These are phyloP conservation scores for Drosophila orena DNA, from an alignment of 1,140 invertebrate species.

Conservation along the genomic window DNA sequence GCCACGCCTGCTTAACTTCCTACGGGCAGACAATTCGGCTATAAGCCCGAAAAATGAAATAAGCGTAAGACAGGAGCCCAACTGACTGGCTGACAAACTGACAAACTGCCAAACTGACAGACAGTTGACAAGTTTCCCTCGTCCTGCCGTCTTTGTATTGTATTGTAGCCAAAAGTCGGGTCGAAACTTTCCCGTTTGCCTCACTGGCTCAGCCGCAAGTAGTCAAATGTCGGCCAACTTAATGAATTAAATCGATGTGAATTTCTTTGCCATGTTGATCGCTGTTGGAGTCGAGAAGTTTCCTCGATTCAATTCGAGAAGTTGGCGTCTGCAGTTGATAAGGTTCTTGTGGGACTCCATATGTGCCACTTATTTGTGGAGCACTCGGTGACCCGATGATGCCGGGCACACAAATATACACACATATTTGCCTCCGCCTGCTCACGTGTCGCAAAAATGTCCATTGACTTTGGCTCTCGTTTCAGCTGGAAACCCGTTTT, in stretches of 20 bases:
- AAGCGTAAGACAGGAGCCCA: slow-evolving; percentile 53
- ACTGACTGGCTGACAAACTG: slow-evolving; percentile 8
- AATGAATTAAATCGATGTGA: slow-evolving; percentile 78
- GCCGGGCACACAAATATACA: slow-evolving; percentile 25
- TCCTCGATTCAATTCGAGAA: slow-evolving; percentile 70
- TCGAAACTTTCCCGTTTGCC: slow-evolving; percentile 43
- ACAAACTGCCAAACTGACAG: slow-evolving; percentile 17
- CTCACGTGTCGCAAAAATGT: slow-evolving; percentile 62
- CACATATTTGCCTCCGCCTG: slow-evolving; percentile 45
- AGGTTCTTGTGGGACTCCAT: not conserved
- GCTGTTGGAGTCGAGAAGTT: slow-evolving; percentile 68
- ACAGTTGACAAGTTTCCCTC: slow-evolving; percentile 45
- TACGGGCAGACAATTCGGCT: slow-evolving; percentile 52
- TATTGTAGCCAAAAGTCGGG: slow-evolving; percentile 36
- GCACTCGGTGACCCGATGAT: slow-evolving; percentile 34
- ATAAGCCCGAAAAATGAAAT: slow-evolving; percentile 75
- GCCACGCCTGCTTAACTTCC: slow-evolving; percentile 66
- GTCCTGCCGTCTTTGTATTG: slow-evolving; percentile 33
- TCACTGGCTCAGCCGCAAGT: slow-evolving; percentile 26
- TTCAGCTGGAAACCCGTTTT: slow-evolving; percentile 12
- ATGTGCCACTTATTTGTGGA: slow-evolving; percentile 24
- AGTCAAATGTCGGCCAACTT: slow-evolving; percentile 44
- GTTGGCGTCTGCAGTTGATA: slow-evolving; percentile 44
- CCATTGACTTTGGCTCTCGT: slow-evolving; percentile 53
- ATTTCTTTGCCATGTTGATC: slow-evolving; percentile 73